A percentile compares a stretch with the other conserved stretches of the same genome.
Conservation (phyloP, 2,888 invertebrate species). For the Drosophila fulvimacula region DNA sequence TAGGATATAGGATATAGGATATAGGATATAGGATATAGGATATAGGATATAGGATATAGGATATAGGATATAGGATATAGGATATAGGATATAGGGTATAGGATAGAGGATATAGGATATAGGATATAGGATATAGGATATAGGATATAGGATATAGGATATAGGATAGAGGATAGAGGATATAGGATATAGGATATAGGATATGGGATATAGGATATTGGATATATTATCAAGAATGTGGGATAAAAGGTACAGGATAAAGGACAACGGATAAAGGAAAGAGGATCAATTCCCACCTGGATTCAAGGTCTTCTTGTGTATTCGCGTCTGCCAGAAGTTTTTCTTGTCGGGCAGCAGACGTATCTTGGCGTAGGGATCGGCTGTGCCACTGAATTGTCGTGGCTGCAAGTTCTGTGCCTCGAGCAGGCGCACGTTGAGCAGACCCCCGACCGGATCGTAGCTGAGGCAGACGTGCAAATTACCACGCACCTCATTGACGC, state of each 20-base stretch:
- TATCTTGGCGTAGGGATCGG: constrained; percentile 89
- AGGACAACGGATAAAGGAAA: neutral
- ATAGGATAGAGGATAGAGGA: constrained; percentile 2
- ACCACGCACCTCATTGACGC: constrained; percentile 86
- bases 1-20: constrained; percentile 5
- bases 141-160: constrained; percentile 4
- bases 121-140: constrained; percentile 4
- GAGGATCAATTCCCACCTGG: constrained; percentile 85
- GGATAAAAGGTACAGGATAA: neutral
- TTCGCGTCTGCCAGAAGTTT: constrained; percentile 88
- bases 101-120: constrained; percentile 2
- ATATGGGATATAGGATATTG: constrained; percentile 3
- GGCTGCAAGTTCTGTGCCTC: constrained; percentile 88
- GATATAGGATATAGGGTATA: constrained; percentile 2
- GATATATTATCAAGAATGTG: constrained; percentile 1
- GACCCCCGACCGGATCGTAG: constrained; percentile 88
- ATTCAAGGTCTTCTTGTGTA: constrained; percentile 88
- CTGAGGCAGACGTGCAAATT: constrained; percentile 87
- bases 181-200: neutral
- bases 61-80: neutral
- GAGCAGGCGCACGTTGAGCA: constrained; percentile 88
- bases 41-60: constrained; percentile 1
- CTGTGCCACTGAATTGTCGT: constrained; percentile 87
- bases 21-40: constrained; percentile 3
- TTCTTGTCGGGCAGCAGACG: constrained; percentile 87